phyloP scores from a whole-genome alignment of 2,888 invertebrate species.

The Nephrotoma appendiculata region DNA sequence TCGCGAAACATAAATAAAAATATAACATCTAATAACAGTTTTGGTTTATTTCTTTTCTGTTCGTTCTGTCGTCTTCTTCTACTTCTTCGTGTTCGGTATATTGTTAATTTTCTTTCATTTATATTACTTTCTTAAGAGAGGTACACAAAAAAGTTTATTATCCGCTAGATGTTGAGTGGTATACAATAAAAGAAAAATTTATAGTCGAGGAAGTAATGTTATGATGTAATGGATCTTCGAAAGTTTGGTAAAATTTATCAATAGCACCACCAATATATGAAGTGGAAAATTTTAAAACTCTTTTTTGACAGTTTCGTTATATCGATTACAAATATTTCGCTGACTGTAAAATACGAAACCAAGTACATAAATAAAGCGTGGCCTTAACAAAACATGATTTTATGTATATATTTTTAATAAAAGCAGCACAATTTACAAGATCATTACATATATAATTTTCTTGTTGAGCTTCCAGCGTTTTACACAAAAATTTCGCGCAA shows the following conservation, averaged over 20 bases:
- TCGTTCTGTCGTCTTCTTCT: neutral
- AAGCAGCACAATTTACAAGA: neutral
- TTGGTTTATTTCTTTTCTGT: neutral
- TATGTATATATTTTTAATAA: neutral
- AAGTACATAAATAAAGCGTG: neutral
- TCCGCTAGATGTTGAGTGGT: neutral
- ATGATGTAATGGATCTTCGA: neutral
- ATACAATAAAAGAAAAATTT: neutral
- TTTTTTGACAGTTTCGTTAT: neutral
- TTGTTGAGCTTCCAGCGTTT: neutral
- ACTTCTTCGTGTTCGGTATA: neutral
- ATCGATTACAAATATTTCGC: neutral
- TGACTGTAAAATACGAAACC: neutral
- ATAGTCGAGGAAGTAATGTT: neutral
- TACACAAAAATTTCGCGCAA: neutral
- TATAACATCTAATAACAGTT: neutral
- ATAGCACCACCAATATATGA: too few relatives aligned
- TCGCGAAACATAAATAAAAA: conserved; percentile 5
- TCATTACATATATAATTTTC: neutral
- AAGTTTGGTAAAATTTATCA: neutral
- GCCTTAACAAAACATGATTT: neutral
- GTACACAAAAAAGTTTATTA: neutral
- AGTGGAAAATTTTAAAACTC: too few relatives aligned
- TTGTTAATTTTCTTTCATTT: neutral
- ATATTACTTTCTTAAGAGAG: neutral